Percentiles rank a stretch among this genome's conserved stretches.
Conservation (phyloP, 1,140 invertebrate genomes). For the Sarcophaga bullata region DNA sequence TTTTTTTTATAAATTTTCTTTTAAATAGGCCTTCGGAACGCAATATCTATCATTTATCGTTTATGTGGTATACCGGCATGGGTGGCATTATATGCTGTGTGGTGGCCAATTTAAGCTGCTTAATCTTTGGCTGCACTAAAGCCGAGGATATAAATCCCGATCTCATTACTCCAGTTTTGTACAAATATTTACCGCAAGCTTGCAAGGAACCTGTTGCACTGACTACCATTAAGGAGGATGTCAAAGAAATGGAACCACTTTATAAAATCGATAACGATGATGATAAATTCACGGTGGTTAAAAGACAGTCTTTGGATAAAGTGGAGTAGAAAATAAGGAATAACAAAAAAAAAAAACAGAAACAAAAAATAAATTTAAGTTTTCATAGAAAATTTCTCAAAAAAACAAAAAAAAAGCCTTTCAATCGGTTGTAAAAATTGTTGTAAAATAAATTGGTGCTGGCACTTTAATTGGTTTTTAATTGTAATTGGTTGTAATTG, state of each 20-base stretch:
- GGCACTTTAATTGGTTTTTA: no score
- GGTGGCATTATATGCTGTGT: slow-evolving; percentile 51
- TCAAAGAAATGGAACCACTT: slow-evolving; percentile 16
- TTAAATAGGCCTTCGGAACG: slow-evolving; percentile 53
- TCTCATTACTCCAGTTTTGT: slow-evolving; percentile 55
- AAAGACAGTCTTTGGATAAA: slow-evolving; percentile 21
- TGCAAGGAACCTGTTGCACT: background rate
- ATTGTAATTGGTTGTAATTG: no score
- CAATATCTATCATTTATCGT: slow-evolving; percentile 58
- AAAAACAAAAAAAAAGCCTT: no score
- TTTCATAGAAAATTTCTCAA: no score
- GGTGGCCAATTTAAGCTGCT: slow-evolving; percentile 47
- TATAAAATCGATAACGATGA: background rate
- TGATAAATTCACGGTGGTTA: background rate
- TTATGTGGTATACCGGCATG: slow-evolving; percentile 56
- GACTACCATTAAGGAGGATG: background rate
- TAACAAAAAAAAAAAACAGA: no score
- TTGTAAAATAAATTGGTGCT: no score
- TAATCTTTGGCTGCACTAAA: slow-evolving; percentile 53
- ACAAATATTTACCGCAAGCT: slow-evolving; percentile 51
- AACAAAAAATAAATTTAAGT: no score
- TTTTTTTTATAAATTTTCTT: background rate
- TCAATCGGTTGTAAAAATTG: no score
- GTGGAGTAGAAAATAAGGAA: slow-evolving; percentile 9
- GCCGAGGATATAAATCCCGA: slow-evolving; percentile 53